A percentile compares a stretch with the other conserved stretches of the same genome.
Evolutionary conservation across 2,888 invertebrate genomes (phyloP).

Genomic region (Acrobasis consociella): DNA sequence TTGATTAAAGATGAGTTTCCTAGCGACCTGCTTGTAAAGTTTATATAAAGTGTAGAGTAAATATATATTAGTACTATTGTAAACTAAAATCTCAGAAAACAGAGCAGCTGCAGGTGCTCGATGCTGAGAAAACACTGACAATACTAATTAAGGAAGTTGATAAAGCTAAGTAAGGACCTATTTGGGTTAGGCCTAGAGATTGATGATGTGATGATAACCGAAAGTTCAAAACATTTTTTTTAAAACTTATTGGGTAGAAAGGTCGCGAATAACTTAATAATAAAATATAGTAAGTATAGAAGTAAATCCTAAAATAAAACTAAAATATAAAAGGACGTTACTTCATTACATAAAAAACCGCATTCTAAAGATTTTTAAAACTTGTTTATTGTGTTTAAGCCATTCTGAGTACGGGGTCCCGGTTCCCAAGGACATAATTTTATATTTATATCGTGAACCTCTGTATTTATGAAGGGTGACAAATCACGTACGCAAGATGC

Average conservation of each 20-base stretch:
- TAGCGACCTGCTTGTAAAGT: no score
- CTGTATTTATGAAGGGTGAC: constrained; percentile 44
- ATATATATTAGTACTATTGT: no score
- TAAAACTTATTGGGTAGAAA: constrained; percentile 29
- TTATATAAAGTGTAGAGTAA: no score
- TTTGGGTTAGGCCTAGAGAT: no score
- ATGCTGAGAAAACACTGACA: no score
- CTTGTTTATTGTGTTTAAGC: constrained; percentile 56
- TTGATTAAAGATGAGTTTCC: no score
- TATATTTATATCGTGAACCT: constrained; percentile 53
- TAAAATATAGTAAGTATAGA: constrained; percentile 37
- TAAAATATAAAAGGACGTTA: constrained; percentile 37
- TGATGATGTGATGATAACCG: no score
- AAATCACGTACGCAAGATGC: constrained; percentile 53
- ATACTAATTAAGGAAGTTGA: no score
- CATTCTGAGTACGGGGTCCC: constrained; percentile 47
- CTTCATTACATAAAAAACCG: constrained; percentile 54
- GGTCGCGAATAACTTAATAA: constrained; percentile 33
- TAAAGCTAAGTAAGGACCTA: no score
- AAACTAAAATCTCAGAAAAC: no score
- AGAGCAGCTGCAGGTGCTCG: no score
- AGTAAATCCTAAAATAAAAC: constrained; percentile 29
- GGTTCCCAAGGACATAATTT: constrained; percentile 72
- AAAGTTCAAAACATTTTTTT: constrained; percentile 27
- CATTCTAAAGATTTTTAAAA: constrained; percentile 52